Evolutionary conservation across 2,113 vertebrate species (phyloP).

Genomic region (Phocoena sinus): DNA sequence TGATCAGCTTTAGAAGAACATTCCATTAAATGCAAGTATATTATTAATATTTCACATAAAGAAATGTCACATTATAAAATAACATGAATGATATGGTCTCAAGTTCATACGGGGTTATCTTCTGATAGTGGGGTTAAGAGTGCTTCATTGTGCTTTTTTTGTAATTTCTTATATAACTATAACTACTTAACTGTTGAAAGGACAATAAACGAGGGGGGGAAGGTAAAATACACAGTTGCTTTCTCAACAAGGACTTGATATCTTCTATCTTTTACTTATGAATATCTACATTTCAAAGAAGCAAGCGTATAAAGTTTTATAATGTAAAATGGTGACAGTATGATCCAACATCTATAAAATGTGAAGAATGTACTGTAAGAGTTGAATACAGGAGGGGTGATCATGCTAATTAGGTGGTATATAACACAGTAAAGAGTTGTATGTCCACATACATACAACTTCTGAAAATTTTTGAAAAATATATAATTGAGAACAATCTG

Average conservation of each 20-base stretch:
- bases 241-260: neutral
- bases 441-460: neutral
- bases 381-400: neutral
- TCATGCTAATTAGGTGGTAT: neutral
- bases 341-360: neutral
- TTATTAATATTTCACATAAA: neutral
- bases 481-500: neutral
- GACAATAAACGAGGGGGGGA: neutral
- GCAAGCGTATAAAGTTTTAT: neutral
- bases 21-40: neutral
- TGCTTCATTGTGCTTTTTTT: neutral
- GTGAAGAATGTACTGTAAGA: neutral
- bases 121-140: neutral
- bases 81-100: neutral
- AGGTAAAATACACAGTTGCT: neutral
- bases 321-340: neutral
- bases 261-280: neutral
- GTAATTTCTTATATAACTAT: neutral
- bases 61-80: constrained; percentile 20
- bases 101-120: neutral
- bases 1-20: neutral
- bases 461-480: neutral
- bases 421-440: neutral
- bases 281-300: neutral
- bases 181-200: neutral